Conservation (phyloP, 2,888 invertebrate genomes). For the Tetrapedia diversipes region DNA sequence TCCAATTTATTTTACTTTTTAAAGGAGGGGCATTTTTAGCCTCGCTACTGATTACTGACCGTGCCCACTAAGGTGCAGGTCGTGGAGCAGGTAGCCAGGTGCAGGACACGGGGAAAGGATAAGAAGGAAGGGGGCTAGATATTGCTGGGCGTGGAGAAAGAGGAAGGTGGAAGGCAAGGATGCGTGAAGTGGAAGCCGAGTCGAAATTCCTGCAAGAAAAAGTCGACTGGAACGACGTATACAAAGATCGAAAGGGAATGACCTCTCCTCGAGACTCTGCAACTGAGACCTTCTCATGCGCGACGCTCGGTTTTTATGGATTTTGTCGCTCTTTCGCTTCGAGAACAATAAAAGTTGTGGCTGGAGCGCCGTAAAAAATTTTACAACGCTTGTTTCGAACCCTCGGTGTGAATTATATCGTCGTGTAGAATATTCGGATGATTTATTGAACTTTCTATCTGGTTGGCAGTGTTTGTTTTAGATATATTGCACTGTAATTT, state of each 20-base stretch:
- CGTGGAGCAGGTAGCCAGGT: slow-evolving; percentile 77
- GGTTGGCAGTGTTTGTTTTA: background rate
- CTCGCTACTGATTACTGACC: slow-evolving; percentile 58
- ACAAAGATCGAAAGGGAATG: slow-evolving; percentile 11
- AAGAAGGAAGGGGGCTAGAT: slow-evolving; percentile 52
- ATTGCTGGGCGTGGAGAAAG: slow-evolving; percentile 49
- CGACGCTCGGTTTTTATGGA: slow-evolving; percentile 3
- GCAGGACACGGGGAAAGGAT: slow-evolving; percentile 67
- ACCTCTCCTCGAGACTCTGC: background rate
- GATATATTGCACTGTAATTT: background rate
- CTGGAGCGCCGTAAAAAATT: background rate
- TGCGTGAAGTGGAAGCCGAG: slow-evolving; percentile 53
- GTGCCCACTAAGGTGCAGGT: slow-evolving; percentile 61
- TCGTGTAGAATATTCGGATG: background rate
- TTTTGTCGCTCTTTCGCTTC: background rate
- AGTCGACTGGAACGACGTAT: slow-evolving; percentile 22
- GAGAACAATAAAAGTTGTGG: background rate
- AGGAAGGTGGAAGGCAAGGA: slow-evolving; percentile 33
- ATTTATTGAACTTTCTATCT: background rate
- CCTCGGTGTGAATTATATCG: background rate
- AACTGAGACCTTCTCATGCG: background rate
- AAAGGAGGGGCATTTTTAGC: slow-evolving; percentile 60
- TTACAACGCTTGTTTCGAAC: background rate
- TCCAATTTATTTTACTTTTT: slow-evolving; percentile 52
- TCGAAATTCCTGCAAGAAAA: slow-evolving; percentile 59